Conservation (phyloP, 2,888 invertebrate species). For the Caenorhabditis doughertyi region DNA sequence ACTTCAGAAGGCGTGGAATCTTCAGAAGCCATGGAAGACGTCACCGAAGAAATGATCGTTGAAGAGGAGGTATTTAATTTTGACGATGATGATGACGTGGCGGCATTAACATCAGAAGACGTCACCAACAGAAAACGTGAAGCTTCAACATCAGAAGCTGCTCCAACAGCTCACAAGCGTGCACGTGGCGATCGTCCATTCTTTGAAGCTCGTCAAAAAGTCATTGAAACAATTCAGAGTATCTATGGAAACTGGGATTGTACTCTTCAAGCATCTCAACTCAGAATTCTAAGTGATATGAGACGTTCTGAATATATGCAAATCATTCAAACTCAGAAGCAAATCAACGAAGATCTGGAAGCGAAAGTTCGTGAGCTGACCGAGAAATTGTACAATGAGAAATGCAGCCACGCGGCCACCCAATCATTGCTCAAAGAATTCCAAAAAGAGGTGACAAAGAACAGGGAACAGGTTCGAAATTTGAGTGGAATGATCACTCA, state of each 20-base stretch:
- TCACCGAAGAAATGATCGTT: too few relatives aligned
- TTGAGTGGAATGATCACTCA: slow-evolving; percentile 1
- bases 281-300: not conserved
- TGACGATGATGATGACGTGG: too few relatives aligned
- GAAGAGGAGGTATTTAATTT: too few relatives aligned
- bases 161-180: not conserved
- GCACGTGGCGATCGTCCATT: not conserved
- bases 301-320: too few relatives aligned
- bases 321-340: too few relatives aligned
- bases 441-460: not conserved
- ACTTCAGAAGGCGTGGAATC: too few relatives aligned
- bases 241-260: slow-evolving; percentile 7
- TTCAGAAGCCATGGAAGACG: too few relatives aligned
- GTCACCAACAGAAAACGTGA: not conserved
- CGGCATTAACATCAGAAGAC: too few relatives aligned
- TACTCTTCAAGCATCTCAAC: not conserved
- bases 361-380: too few relatives aligned
- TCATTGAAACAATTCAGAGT: not conserved
- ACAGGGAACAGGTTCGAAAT: not conserved
- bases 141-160: not conserved
- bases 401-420: not conserved
- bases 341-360: not conserved
- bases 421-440: not conserved
- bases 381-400: not conserved
- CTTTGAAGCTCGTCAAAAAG: not conserved